phyloP scores from a whole-genome alignment of 1,140 invertebrate genomes.

The Drosophila melanogaster region DNA sequence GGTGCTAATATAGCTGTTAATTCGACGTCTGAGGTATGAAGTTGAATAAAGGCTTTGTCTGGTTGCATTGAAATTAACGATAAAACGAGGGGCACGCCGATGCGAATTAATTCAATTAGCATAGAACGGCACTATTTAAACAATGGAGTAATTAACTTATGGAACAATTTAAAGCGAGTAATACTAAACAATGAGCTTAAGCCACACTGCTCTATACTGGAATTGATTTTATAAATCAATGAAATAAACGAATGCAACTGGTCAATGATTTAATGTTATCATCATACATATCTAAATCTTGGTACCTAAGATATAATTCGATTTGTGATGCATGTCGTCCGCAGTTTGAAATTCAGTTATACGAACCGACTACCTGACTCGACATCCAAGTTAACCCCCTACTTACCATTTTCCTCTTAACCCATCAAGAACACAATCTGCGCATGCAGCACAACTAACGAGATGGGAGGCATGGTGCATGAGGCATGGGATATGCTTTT shows the following conservation, averaged over 20 bases:
- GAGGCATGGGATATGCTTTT: not conserved
- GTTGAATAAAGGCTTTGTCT: slow-evolving; percentile 2
- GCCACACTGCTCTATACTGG: too few species aligned
- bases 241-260: not conserved
- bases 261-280: too few species aligned
- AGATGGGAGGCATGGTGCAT: slow-evolving; percentile 26
- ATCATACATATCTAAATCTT: too few species aligned
- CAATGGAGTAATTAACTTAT: not conserved
- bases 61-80: slow-evolving; percentile 31
- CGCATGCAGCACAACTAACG: slow-evolving; percentile 69
- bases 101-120: slow-evolving; percentile 6
- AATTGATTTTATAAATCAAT: not conserved
- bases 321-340: slow-evolving; percentile 18
- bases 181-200: not conserved
- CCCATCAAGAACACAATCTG: slow-evolving; percentile 61
- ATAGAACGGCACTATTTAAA: not conserved
- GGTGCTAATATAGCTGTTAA: slow-evolving; percentile 52
- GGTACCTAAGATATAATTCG: not conserved
- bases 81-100: not conserved
- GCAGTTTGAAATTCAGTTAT: slow-evolving; percentile 55
- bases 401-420: not conserved
- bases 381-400: slow-evolving; percentile 6
- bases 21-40: slow-evolving; percentile 17
- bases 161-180: not conserved
- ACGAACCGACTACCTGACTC: slow-evolving; percentile 52